Evolutionary conservation across 2,888 invertebrate genomes (phyloP).

Genomic region (Actias luna): DNA sequence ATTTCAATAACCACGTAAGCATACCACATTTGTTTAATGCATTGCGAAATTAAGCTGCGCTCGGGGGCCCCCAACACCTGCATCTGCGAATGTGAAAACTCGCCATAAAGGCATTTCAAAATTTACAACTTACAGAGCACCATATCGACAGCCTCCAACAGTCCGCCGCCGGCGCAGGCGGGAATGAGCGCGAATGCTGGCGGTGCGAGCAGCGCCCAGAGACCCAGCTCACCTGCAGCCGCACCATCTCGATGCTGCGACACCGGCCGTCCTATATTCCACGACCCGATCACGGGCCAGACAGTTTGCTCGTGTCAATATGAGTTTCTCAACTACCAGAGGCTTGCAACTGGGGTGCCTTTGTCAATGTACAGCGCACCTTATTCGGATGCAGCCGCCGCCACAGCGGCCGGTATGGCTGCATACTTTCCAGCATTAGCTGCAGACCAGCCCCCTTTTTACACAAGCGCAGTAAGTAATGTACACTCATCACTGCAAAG

Average conservation of each 20-base stretch:
- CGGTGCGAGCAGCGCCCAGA: slow-evolving; percentile 75
- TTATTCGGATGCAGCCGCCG: slow-evolving; percentile 86
- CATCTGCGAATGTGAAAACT: slow-evolving; percentile 74
- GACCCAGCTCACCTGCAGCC: slow-evolving; percentile 77
- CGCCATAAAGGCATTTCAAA: slow-evolving; percentile 81
- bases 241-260: slow-evolving; percentile 91
- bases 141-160: slow-evolving; percentile 88
- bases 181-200: slow-evolving; percentile 80
- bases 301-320: slow-evolving; percentile 95
- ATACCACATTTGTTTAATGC: slow-evolving; percentile 40
- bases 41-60: slow-evolving; percentile 65
- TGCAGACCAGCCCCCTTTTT: slow-evolving; percentile 93
- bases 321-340: slow-evolving; percentile 92
- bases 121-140: slow-evolving; percentile 82
- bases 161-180: slow-evolving; percentile 84
- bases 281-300: slow-evolving; percentile 94
- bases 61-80: slow-evolving; percentile 69
- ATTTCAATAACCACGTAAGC: slow-evolving; percentile 44
- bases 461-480: slow-evolving; percentile 90
- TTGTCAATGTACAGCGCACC: slow-evolving; percentile 91
- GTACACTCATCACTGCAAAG: slow-evolving; percentile 4
- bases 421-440: slow-evolving; percentile 93
- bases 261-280: slow-evolving; percentile 94
- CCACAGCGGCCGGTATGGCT: slow-evolving; percentile 89
- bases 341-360: slow-evolving; percentile 88